Percentiles rank a stretch among this genome's conserved stretches.
Evolutionary conservation across 2,888 invertebrate species (phyloP).

Genomic region (Spilarctia lutea): DNA sequence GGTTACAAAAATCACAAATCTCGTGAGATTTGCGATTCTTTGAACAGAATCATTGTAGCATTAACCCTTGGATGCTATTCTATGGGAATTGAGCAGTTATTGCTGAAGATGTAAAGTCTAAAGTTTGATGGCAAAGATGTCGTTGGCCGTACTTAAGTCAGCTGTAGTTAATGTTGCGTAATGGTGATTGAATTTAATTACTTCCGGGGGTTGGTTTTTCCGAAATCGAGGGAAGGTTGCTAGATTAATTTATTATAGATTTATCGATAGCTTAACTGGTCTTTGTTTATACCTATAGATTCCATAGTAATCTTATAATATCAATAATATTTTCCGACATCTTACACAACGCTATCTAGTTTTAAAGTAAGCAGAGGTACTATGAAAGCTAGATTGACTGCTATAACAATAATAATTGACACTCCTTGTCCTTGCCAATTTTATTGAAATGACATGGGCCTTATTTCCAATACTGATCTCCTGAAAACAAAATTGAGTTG

Average conservation of each 20-base stretch:
- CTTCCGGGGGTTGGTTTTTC: constrained; percentile 54
- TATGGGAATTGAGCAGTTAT: constrained; percentile 40
- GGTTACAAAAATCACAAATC: not conserved
- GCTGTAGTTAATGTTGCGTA: constrained; percentile 64
- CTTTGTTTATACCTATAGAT: not conserved
- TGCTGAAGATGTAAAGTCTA: constrained; percentile 29
- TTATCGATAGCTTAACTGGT: constrained; percentile 16
- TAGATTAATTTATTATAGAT: constrained; percentile 40
- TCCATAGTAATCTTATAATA: not conserved
- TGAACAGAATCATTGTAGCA: constrained; percentile 20
- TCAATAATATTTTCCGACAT: not conserved
- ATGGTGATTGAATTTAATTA: constrained; percentile 69
- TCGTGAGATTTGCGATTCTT: constrained; percentile 35
- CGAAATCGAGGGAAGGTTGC: constrained; percentile 41
- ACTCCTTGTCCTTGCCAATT: not conserved
- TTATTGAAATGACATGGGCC: not conserved
- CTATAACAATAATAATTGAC: not conserved
- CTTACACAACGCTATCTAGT: not conserved
- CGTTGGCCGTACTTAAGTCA: constrained; percentile 45
- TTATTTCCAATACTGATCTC: not conserved
- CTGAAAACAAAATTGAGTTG: not conserved
- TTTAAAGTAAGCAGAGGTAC: no score
- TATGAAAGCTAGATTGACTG: no score
- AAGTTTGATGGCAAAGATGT: constrained; percentile 30
- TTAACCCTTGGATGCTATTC: constrained; percentile 26